Percentiles rank a stretch among this genome's conserved stretches.
These are phyloP conservation scores for Parazoanthus atlanticus DNA, from an alignment of 92 coral and sea anemone species.

Conservation along the genomic window DNA sequence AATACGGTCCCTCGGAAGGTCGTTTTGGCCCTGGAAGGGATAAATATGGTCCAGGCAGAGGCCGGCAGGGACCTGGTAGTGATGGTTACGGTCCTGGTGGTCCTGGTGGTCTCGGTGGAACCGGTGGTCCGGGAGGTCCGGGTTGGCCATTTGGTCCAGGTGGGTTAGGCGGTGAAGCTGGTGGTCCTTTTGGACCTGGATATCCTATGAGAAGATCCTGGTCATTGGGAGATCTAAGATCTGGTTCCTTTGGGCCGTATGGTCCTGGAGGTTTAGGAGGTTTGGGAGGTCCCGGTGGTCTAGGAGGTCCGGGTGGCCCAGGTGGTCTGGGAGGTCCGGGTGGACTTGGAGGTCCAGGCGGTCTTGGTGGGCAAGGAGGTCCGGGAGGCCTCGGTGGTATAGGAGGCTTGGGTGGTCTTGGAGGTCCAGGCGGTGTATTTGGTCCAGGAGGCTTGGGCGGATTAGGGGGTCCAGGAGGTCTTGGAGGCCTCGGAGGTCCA, in stretches of 20 bases:
- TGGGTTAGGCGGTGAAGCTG: slow-evolving; percentile 6
- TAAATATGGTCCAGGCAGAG: neutral
- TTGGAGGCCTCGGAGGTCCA: neutral
- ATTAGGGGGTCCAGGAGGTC: neutral
- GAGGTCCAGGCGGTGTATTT: neutral
- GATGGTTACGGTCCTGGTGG: slow-evolving; percentile 19
- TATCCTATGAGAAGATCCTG: slow-evolving; percentile 8
- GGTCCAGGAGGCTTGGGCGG: neutral
- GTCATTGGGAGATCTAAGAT: slow-evolving; percentile 10
- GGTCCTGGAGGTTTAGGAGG: neutral
- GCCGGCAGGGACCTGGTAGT: neutral
- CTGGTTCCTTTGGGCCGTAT: neutral
- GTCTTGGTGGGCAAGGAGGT: neutral
- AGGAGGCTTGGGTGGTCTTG: neutral
- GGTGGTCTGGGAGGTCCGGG: neutral
- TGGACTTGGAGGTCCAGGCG: neutral
- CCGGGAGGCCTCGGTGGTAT: neutral
- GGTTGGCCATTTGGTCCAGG: slow-evolving; percentile 8
- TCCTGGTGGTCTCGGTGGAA: neutral
- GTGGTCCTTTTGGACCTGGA: slow-evolving; percentile 21
- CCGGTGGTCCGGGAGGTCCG: slow-evolving; percentile 11
- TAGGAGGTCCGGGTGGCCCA: neutral
- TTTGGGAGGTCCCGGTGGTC: neutral
- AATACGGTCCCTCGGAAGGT: neutral
- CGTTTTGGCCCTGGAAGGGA: neutral